phyloP scores from a whole-genome alignment of 2,797 vertebrate species.

The Crocidura indochinensis region DNA sequence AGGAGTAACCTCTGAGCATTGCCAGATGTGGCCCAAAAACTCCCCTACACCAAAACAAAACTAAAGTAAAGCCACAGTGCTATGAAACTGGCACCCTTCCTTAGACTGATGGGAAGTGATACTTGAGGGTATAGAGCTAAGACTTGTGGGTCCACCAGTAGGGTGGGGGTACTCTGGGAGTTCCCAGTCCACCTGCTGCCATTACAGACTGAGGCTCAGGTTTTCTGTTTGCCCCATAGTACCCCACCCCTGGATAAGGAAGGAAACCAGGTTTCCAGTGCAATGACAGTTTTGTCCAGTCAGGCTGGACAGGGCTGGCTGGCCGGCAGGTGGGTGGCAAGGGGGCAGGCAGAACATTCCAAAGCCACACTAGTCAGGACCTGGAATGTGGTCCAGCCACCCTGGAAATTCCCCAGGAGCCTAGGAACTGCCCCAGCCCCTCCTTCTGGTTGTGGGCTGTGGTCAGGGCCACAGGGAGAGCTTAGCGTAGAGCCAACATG shows the following conservation, averaged over 20 bases:
- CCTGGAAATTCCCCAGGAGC: constrained; percentile 55
- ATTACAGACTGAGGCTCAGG: not conserved
- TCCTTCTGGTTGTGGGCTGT: constrained; percentile 40
- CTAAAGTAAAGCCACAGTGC: too few species aligned
- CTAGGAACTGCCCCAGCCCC: constrained; percentile 12
- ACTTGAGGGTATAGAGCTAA: not conserved
- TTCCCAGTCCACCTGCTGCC: not conserved
- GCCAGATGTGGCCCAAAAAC: too few species aligned
- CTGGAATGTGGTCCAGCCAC: constrained; percentile 75
- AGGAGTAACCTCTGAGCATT: too few species aligned
- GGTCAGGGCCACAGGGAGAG: constrained; percentile 12
- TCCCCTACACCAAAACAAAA: too few species aligned
- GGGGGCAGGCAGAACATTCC: constrained; percentile 35
- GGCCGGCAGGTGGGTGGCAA: constrained; percentile 37
- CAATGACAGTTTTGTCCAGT: not conserved
- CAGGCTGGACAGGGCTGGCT: constrained; percentile 58
- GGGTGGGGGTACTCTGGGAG: constrained; percentile 12
- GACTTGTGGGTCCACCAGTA: not conserved
- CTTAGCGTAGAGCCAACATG: not conserved
- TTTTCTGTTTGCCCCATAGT: not conserved
- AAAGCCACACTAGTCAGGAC: constrained; percentile 40
- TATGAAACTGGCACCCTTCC: not conserved
- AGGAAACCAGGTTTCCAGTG: constrained; percentile 17
- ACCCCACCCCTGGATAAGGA: not conserved
- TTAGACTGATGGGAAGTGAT: not conserved